These are phyloP conservation scores for Anastatus disparis DNA, from an alignment of 1,140 invertebrate genomes.

Conservation along the genomic window DNA sequence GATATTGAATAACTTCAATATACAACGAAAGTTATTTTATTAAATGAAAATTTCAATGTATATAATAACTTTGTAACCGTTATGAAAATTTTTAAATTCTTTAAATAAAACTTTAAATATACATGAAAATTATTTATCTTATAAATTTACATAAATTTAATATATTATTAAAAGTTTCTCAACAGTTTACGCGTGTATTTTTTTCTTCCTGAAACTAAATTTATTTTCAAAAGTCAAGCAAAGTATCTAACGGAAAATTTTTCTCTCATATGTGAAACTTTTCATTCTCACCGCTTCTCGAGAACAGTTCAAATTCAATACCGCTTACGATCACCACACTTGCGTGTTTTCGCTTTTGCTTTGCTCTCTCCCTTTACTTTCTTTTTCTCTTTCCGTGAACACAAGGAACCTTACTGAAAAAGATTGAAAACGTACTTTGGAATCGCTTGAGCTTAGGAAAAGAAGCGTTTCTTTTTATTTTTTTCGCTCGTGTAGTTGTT, in stretches of 20 bases:
- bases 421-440: conserved; percentile 2
- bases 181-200: background rate
- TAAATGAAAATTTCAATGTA: no score
- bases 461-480: background rate
- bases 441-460: background rate
- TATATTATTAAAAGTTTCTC: background rate
- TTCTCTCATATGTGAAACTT: background rate
- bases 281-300: background rate
- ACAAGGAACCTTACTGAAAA: background rate
- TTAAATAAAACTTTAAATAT: no score
- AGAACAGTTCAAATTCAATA: conserved; percentile 21
- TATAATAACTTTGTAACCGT: no score
- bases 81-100: no score
- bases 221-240: conserved; percentile 9
- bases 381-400: no score
- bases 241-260: background rate
- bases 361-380: no score
- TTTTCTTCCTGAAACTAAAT: background rate
- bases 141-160: no score
- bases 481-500: background rate
- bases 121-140: no score
- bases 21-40: no score
- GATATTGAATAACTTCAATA: no score
- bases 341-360: no score
- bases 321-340: background rate